Evolutionary conservation across 2,797 vertebrate species (phyloP), one percentile per base, ranked within the genome.

Genomic region (Menidia menidia): DNA sequence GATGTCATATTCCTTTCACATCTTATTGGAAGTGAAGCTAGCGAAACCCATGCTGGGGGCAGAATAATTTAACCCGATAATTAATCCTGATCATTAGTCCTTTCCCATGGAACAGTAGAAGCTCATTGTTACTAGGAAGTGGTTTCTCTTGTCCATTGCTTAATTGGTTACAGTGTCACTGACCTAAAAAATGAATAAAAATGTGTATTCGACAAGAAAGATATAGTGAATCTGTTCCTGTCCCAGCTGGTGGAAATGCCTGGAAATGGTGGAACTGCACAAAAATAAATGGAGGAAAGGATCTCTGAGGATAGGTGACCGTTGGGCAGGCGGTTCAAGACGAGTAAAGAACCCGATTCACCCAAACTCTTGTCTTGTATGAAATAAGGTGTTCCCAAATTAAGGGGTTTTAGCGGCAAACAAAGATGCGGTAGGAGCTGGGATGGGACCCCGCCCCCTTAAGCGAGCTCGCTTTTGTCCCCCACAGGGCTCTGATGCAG

Each of bases 391-490:
- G 69, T 30, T n/a, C 25, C 42, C 51, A 75, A 58, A 82, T 83
- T 65, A 76, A 66, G 52, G 63, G 33, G 52, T 79, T 81, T 73
- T 68, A 75, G 69, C 58, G 35, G 53, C 66, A 80, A 80, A 85
- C 45, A 87, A 80, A 74, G 64, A 75, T 68, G 67, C 60, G 61
- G 73, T 71, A 51, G 12, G 11, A 45, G 55, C 73, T 81, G 64
- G 53, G 78, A 81, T 82, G 82, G 74, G 81, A 81, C 64, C 70
- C 69, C 67, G 47, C 86, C 81, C 78, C 81, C 81, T 79, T 86
- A 87, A 91, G 86, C 87, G 88, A 88, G 82, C 79, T 62, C 33
- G 73, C 87, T 91, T 25, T 89, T 90, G 91, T 87, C 58, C 76
- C 81, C 76, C 81, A 81, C 87, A 71, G 83, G 84, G 77, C 81